Evolutionary conservation across 2,797 vertebrate species (phyloP).

Genomic region (Amphiprion clarkii): DNA sequence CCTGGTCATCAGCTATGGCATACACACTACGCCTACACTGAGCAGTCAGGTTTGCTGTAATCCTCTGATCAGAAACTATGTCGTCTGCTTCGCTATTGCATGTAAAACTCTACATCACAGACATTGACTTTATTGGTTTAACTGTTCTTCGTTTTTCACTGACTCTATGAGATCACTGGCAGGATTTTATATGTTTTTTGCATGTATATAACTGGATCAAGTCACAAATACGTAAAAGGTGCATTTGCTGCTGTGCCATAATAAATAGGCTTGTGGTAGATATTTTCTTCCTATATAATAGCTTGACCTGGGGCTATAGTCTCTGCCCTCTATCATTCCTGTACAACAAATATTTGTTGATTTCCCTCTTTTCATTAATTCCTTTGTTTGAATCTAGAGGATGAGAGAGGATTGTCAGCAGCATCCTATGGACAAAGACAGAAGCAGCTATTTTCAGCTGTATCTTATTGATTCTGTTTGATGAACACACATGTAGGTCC

Average conservation of each 20-base stretch:
- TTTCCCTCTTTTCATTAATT: slow-evolving; percentile 45
- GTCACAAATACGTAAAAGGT: not conserved
- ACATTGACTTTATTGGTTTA: no score
- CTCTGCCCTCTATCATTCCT: not conserved
- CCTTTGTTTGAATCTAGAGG: slow-evolving; percentile 25
- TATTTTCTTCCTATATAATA: not conserved
- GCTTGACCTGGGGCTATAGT: slow-evolving; percentile 12
- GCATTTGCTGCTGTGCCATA: not conserved
- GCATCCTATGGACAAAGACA: slow-evolving; percentile 46
- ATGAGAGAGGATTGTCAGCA: slow-evolving; percentile 17
- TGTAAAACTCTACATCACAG: no score
- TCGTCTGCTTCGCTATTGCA: no score
- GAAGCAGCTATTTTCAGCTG: slow-evolving; percentile 48
- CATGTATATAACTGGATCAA: not conserved
- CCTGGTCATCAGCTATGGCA: no score
- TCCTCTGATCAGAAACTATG: no score
- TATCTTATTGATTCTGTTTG: slow-evolving; percentile 68
- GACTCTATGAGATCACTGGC: no score
- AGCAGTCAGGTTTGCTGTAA: no score
- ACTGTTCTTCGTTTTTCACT: no score
- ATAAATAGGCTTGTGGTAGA: not conserved
- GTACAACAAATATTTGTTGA: slow-evolving; percentile 20
- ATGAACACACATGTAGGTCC: slow-evolving; percentile 63
- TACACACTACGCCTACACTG: no score
- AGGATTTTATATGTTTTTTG: no score